Conservation (phyloP, 2,888 invertebrate genomes). For the Cheilosia vernalis region DNA sequence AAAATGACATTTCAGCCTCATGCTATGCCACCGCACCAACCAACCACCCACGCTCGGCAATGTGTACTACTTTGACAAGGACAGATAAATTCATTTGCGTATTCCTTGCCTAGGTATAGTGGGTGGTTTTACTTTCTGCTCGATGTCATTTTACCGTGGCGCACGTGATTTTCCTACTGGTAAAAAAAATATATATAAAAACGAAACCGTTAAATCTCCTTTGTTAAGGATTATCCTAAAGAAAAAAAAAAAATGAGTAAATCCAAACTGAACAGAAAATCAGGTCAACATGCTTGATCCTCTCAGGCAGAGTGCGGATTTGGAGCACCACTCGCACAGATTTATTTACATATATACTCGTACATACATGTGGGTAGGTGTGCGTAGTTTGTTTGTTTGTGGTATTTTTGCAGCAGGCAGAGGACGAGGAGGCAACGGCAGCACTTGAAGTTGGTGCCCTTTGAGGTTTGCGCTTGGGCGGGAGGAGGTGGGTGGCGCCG, state of each 20-base stretch:
- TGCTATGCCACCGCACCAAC: not conserved
- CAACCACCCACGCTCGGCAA: not conserved
- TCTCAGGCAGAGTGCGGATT: constrained; percentile 65
- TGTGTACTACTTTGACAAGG: constrained; percentile 33
- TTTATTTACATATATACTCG: constrained; percentile 15
- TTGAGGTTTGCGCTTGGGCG: constrained; percentile 39
- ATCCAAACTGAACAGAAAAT: constrained; percentile 58
- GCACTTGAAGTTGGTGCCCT: constrained; percentile 60
- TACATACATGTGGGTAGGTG: constrained; percentile 4
- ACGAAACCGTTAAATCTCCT: constrained; percentile 48
- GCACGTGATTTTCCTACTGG: constrained; percentile 59
- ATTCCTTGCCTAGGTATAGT: not conserved
- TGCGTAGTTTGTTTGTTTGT: constrained; percentile 58
- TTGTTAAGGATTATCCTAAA: constrained; percentile 66
- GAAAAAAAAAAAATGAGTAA: constrained; percentile 21
- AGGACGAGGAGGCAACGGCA: not conserved
- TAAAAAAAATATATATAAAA: constrained; percentile 26
- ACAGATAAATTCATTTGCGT: constrained; percentile 58
- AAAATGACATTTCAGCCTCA: constrained; percentile 53
- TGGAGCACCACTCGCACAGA: constrained; percentile 66
- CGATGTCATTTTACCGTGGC: constrained; percentile 56
- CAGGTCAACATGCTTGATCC: constrained; percentile 74
- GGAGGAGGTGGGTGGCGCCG: not conserved
- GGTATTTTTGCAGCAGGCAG: constrained; percentile 62
- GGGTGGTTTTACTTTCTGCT: constrained; percentile 17